A percentile compares a stretch with the other conserved stretches of the same genome.
Evolutionary conservation across 2,888 invertebrate species (phyloP).

Genomic region (Xestobium rufovillosum): DNA sequence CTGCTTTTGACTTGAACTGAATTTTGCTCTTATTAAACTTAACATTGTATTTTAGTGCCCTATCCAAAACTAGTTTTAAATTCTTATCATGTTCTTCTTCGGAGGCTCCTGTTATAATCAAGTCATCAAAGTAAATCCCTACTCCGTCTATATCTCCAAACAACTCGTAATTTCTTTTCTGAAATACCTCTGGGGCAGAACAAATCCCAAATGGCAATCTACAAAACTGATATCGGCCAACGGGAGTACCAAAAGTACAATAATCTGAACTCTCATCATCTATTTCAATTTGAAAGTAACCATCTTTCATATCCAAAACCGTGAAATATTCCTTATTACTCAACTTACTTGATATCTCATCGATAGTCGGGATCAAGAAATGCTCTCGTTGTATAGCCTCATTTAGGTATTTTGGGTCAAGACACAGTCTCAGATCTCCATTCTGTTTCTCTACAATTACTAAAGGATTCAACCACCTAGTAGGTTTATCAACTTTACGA

Average conservation of each 20-base stretch:
- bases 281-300: slow-evolving; percentile 30
- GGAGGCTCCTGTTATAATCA: slow-evolving; percentile 5
- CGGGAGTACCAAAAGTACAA: slow-evolving; percentile 29
- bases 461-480: too few species aligned
- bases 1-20: slow-evolving; percentile 10
- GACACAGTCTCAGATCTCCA: slow-evolving; percentile 13
- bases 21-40: slow-evolving; percentile 22
- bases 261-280: slow-evolving; percentile 26
- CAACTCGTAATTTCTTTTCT: slow-evolving; percentile 29
- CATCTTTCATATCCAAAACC: slow-evolving; percentile 30
- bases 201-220: slow-evolving; percentile 20
- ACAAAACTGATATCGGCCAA: slow-evolving; percentile 26
- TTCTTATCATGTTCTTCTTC: slow-evolving; percentile 14
- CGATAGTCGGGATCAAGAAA: slow-evolving; percentile 19
- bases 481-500: too few species aligned
- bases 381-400: slow-evolving; percentile 7
- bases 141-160: slow-evolving; percentile 29
- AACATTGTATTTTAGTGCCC: slow-evolving; percentile 19
- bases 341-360: slow-evolving; percentile 22
- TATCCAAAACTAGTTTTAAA: slow-evolving; percentile 17
- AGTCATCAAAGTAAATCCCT: slow-evolving; percentile 18
- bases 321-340: slow-evolving; percentile 21
- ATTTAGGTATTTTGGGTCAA: slow-evolving; percentile 18
- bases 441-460: slow-evolving; percentile 12
- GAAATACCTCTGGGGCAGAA: slow-evolving; percentile 30